phyloP scores from a whole-genome alignment of 2,888 invertebrate genomes.

The Blomia tropicalis region DNA sequence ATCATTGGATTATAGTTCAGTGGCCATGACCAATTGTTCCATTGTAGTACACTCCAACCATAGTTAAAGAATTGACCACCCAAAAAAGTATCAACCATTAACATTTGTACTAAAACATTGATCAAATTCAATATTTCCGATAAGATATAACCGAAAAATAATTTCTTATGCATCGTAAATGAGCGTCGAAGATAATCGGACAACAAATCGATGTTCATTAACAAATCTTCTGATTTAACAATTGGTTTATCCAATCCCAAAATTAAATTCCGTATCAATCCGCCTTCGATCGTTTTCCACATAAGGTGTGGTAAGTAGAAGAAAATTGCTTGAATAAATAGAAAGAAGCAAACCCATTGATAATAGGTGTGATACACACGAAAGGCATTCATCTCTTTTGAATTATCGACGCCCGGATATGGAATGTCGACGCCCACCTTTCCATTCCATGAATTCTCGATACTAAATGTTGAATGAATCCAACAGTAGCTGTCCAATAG shows the following conservation, averaged over 20 bases:
- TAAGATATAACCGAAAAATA: conserved; percentile 35
- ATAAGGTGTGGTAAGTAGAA: conserved; percentile 24
- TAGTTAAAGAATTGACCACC: conserved; percentile 29
- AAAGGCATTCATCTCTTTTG: not conserved
- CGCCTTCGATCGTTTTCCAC: conserved; percentile 26
- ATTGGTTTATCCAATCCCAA: conserved; percentile 48
- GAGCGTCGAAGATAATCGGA: conserved; percentile 29
- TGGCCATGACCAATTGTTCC: conserved; percentile 27
- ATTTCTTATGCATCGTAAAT: conserved; percentile 39
- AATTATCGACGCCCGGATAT: conserved; percentile 52
- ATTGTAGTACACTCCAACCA: conserved; percentile 27
- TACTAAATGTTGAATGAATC: conserved; percentile 80
- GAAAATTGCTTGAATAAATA: conserved; percentile 15
- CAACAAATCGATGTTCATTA: conserved; percentile 26
- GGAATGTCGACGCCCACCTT: conserved; percentile 54
- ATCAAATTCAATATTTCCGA: conserved; percentile 25
- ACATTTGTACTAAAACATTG: conserved; percentile 36
- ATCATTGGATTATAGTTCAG: conserved; percentile 24
- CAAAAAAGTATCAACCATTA: conserved; percentile 32
- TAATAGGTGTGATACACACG: conserved; percentile 49
- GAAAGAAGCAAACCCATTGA: conserved; percentile 40
- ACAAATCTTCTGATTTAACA: conserved; percentile 43
- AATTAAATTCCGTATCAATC: conserved; percentile 28
- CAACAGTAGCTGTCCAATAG: conserved; percentile 73
- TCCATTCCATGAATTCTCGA: conserved; percentile 56